A percentile compares a stretch with the other conserved stretches of the same genome.
phyloP scores from a whole-genome alignment of 1,140 invertebrate genomes.

The Papilio polyxenes region DNA sequence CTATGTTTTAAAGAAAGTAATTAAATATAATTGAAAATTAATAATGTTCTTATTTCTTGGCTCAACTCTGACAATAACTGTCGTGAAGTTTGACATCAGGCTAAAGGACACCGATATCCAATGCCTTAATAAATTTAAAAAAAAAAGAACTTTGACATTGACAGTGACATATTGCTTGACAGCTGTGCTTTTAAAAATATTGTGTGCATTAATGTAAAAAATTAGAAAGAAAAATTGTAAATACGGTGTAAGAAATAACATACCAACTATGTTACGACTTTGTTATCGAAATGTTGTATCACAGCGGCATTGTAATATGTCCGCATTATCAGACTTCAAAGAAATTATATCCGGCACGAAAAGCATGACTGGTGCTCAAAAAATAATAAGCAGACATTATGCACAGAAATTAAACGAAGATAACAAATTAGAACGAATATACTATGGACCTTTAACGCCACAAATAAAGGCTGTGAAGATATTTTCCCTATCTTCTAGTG shows the following conservation, averaged over 20 bases:
- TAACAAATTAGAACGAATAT: conserved; percentile 66
- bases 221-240: background rate
- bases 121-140: too few relatives aligned
- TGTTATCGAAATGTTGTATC: conserved; percentile 40
- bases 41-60: background rate
- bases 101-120: too few relatives aligned
- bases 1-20: background rate
- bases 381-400: conserved; percentile 50
- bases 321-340: conserved; percentile 49
- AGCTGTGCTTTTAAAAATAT: background rate
- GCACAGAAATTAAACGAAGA: conserved; percentile 55
- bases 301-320: conserved; percentile 37
- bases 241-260: conserved; percentile 10
- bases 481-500: conserved; percentile 89
- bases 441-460: conserved; percentile 83
- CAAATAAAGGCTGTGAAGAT: conserved; percentile 88
- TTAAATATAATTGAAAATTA: background rate
- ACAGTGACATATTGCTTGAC: background rate
- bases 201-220: background rate
- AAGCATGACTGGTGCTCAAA: conserved; percentile 46
- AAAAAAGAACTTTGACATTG: background rate
- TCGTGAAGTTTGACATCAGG: too few relatives aligned
- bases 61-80: background rate
- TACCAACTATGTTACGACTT: conserved; percentile 45
- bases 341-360: conserved; percentile 52